Evolutionary conservation across 1,140 invertebrate genomes (phyloP).

Genomic region (Lasioglossum baleicum): DNA sequence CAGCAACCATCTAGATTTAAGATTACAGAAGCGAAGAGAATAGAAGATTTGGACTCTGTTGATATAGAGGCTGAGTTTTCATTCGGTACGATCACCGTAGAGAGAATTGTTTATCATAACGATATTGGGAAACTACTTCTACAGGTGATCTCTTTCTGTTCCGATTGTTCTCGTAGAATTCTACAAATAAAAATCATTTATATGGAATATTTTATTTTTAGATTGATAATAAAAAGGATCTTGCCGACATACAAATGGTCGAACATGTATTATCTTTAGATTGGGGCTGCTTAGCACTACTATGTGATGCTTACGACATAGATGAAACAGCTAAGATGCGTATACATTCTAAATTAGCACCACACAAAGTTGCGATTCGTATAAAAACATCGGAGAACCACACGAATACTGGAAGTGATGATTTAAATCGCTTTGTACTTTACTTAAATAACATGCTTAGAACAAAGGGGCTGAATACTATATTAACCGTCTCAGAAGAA

Average conservation of each 20-base stretch:
- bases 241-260: slow-evolving; percentile 72
- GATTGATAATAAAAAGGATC: slow-evolving; percentile 75
- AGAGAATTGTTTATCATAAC: slow-evolving; percentile 69
- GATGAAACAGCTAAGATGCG: slow-evolving; percentile 75
- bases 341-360: slow-evolving; percentile 86
- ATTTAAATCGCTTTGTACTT: slow-evolving; percentile 72
- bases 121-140: slow-evolving; percentile 64
- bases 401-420: slow-evolving; percentile 60
- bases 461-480: slow-evolving; percentile 70
- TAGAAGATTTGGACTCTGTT: slow-evolving; percentile 74
- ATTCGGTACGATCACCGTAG: slow-evolving; percentile 72
- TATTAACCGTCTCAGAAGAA: slow-evolving; percentile 64
- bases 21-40: slow-evolving; percentile 67
- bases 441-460: slow-evolving; percentile 76
- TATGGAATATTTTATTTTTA: slow-evolving; percentile 77
- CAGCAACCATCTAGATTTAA: slow-evolving; percentile 71
- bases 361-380: slow-evolving; percentile 86
- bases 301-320: slow-evolving; percentile 83
- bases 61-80: slow-evolving; percentile 73
- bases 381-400: slow-evolving; percentile 51
- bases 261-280: slow-evolving; percentile 82
- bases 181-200: slow-evolving; percentile 34
- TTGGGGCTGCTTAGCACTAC: slow-evolving; percentile 81
- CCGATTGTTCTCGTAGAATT: background rate
- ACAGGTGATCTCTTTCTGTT: slow-evolving; percentile 52